Evolutionary conservation across 1,140 invertebrate genomes (phyloP).

Genomic region (Penaeus japonicus): DNA sequence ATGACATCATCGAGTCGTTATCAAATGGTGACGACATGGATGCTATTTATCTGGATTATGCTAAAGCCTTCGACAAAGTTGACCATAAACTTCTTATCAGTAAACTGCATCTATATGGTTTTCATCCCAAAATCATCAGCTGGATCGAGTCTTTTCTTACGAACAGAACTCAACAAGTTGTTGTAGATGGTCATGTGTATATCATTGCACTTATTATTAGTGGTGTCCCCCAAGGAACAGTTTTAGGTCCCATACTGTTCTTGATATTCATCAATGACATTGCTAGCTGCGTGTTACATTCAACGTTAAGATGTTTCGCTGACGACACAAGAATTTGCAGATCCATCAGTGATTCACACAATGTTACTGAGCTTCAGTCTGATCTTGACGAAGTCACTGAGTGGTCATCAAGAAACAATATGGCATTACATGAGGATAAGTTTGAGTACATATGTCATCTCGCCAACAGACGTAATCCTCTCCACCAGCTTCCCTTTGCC

Average conservation of each 20-base stretch:
- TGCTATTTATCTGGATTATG: constrained; percentile 1
- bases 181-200: background rate
- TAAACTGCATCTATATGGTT: background rate
- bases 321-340: background rate
- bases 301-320: background rate
- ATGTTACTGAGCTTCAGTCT: background rate
- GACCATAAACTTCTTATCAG: background rate
- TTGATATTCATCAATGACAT: constrained; percentile 18
- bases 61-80: constrained; percentile 1
- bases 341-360: background rate
- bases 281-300: background rate
- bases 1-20: background rate
- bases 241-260: constrained; percentile 6
- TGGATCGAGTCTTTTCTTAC: constrained; percentile 11
- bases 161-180: background rate
- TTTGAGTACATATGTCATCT: background rate
- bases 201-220: background rate
- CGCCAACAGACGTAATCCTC: background rate
- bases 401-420: background rate
- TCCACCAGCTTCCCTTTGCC: background rate
- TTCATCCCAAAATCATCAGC: background rate
- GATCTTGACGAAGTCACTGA: background rate
- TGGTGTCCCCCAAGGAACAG: constrained; percentile 18
- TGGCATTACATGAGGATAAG: background rate
- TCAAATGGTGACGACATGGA: constrained; percentile 14